Evolutionary conservation across 2,888 invertebrate genomes (phyloP), one percentile per base, ranked within the genome.

Genomic region (Hoplodrina ambigua): DNA sequence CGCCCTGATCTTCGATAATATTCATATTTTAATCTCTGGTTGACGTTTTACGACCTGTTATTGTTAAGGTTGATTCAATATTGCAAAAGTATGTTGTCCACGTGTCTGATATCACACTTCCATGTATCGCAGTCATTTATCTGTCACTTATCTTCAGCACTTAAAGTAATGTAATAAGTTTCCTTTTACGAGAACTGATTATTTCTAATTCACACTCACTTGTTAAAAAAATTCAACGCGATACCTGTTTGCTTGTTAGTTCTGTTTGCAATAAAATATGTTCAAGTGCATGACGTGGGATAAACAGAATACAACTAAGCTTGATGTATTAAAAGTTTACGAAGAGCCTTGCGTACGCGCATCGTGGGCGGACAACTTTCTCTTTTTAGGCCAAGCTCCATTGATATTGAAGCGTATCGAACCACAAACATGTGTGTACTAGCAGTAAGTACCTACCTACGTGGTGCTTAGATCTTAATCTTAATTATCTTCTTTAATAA

Each of bases 331-430:
- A 65, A 72, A 72, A 64, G 71, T 74, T 67, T 75, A 76, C 72
- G 76, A 80, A 81, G 83, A 85, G 75, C 80, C 85, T 86, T 88
- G 89, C 86, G 85, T 80, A 70, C 79, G 78, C 82, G 83, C 86
- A 76, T 73, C 83, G 92, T 92, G 91, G 93, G 93, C 91, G 92
- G 91, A 92, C 91, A 89, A 93, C 95, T 95, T 95, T 95, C 95
- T 92, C 94, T 94, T 92, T 89, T 85, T 78, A 75, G 75, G 81
- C 79, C 83, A 84, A 85, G 80, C 82, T 84, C 85, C 67, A 81
- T 73, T 66, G 66, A 77, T 81, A 81, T 77, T 69, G 53, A 61
- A 74, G 44, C 53, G 54, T 63, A 81, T 64, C 44, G 49, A 55
- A 50, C 52, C 66, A 64, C n/a, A 60, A 53, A 60, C 62, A 53